These are phyloP conservation scores for Hoplostethus mediterraneus DNA, from an alignment of 2,797 vertebrate genomes.

Conservation along the genomic window DNA sequence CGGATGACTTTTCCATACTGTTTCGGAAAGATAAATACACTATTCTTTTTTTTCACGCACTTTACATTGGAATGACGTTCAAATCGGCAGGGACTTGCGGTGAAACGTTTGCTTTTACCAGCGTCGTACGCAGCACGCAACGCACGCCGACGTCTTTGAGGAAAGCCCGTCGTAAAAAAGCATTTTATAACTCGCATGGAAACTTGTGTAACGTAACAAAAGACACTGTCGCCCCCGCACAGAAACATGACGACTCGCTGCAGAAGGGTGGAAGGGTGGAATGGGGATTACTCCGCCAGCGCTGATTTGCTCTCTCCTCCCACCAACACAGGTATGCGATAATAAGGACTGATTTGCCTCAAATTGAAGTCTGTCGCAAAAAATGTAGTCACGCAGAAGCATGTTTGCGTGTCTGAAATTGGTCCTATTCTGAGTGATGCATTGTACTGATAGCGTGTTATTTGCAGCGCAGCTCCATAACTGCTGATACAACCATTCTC, in stretches of 20 bases:
- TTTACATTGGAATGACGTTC: conserved; percentile 17
- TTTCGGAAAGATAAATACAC: conserved; percentile 51
- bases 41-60: conserved; percentile 25
- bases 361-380: conserved; percentile 46
- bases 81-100: conserved; percentile 16
- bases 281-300: neutral
- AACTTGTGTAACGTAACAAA: conserved; percentile 43
- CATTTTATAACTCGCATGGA: conserved; percentile 48
- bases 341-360: conserved; percentile 45
- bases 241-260: conserved; percentile 37
- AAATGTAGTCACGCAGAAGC: conserved; percentile 31
- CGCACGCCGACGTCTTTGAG: conserved; percentile 24
- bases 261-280: neutral
- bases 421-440: conserved; percentile 53
- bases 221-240: conserved; percentile 32
- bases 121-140: conserved; percentile 7
- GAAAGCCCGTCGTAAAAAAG: conserved; percentile 45
- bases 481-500: conserved; percentile 80
- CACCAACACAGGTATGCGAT: conserved; percentile 23
- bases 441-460: conserved; percentile 71
- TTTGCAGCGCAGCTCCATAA: conserved; percentile 71
- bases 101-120: conserved; percentile 26
- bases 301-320: neutral
- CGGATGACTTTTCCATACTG: conserved; percentile 69
- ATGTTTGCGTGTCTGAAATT: conserved; percentile 64